These are phyloP conservation scores for Globicephala melas DNA, from an alignment of 2,113 vertebrate genomes.

Conservation along the genomic window DNA sequence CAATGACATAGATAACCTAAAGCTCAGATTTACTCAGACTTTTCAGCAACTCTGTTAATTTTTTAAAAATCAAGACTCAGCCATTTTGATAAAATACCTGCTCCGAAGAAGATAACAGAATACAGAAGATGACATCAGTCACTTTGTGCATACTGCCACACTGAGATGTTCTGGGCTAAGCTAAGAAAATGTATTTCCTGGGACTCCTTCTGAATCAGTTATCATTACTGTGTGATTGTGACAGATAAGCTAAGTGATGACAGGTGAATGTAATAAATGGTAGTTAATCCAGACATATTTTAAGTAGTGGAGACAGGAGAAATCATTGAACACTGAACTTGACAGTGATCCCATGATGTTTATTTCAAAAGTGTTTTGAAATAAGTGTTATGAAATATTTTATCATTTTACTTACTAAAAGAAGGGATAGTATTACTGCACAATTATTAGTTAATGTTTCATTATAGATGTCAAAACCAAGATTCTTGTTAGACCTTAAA, in stretches of 20 bases:
- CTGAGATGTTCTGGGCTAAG: background rate
- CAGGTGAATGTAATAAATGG: background rate
- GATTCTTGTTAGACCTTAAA: background rate
- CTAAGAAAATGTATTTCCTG: background rate
- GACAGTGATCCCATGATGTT: background rate
- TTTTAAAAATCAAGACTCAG: background rate
- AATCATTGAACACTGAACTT: slow-evolving; percentile 34
- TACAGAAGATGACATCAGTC: background rate
- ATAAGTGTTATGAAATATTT: slow-evolving; percentile 39
- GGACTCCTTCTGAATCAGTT: background rate
- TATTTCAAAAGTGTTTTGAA: slow-evolving; percentile 41
- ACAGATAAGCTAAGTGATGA: slow-evolving; percentile 10
- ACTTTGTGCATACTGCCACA: background rate
- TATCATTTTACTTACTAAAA: background rate
- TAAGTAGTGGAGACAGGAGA: slow-evolving; percentile 23
- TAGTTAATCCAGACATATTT: slow-evolving; percentile 31
- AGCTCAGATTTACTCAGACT: background rate
- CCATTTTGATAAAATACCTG: slow-evolving; percentile 3
- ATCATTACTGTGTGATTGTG: background rate
- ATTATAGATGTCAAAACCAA: slow-evolving; percentile 17
- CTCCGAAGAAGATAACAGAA: background rate
- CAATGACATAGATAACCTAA: background rate
- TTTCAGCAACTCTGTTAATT: background rate
- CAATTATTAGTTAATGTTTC: slow-evolving; percentile 22
- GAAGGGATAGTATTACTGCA: background rate